These are phyloP conservation scores for Paracentrotus lividus DNA, from an alignment of 53 echinoderm and acorn worm species.

Conservation along the genomic window DNA sequence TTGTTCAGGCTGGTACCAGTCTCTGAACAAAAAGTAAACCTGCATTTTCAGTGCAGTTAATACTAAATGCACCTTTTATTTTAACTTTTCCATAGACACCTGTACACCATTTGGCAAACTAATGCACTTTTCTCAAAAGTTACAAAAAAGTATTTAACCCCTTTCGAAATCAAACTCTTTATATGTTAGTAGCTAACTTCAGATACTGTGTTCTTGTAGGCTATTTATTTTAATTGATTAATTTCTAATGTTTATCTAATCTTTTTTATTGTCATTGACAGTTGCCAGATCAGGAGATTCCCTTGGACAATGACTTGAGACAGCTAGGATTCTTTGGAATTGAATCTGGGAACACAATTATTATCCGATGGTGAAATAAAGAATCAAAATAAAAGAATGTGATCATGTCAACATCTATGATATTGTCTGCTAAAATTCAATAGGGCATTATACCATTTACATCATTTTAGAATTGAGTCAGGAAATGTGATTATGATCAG, in stretches of 20 bases:
- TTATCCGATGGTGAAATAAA: conserved; percentile 81
- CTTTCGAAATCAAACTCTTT: too few relatives aligned
- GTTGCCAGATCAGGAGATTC: conserved; percentile 82
- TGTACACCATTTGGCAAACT: too few relatives aligned
- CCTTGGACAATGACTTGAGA: conserved; percentile 90
- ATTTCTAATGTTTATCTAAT: not conserved
- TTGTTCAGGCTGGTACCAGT: too few relatives aligned
- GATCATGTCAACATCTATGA: not conserved
- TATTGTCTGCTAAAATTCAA: too few relatives aligned
- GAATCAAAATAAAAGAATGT: not conserved
- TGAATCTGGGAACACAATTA: conserved; percentile 89
- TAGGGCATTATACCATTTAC: too few relatives aligned
- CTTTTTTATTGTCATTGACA: not conserved
- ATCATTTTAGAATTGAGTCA: not conserved
- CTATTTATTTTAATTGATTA: not conserved
- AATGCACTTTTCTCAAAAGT: too few relatives aligned
- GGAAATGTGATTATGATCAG: conserved; percentile 61
- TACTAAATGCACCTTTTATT: too few relatives aligned
- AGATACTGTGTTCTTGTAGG: not conserved
- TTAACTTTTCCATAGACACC: too few relatives aligned
- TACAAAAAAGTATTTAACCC: too few relatives aligned
- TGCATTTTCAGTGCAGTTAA: too few relatives aligned
- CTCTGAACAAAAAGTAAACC: too few relatives aligned
- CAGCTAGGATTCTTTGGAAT: conserved; percentile 86
- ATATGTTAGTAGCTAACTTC: too few relatives aligned